Evolutionary conservation across 2,888 invertebrate genomes (phyloP).

Genomic region (Trissolcus brochymenae): DNA sequence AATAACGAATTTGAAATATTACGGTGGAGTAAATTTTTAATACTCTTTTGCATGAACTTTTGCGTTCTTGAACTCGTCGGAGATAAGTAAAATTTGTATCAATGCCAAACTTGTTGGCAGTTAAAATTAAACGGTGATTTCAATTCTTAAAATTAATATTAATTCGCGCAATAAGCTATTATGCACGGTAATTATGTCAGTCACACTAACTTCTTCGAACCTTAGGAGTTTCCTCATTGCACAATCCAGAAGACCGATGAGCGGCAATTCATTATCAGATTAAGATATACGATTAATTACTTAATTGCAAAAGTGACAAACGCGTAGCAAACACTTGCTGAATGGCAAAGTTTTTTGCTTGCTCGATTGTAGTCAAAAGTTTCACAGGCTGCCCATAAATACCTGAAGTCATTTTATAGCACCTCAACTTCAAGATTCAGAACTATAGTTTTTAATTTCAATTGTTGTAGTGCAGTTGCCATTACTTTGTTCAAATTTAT

Average conservation of each 20-base stretch:
- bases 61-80: too few relatives aligned
- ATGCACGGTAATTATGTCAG: constrained; percentile 10
- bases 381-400: constrained; percentile 40
- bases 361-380: constrained; percentile 43
- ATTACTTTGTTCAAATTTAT: constrained; percentile 27
- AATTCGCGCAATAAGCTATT: constrained; percentile 31
- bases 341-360: constrained; percentile 47
- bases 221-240: constrained; percentile 13
- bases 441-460: constrained; percentile 49
- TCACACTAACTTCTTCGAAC: constrained; percentile 17
- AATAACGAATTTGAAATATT: too few relatives aligned
- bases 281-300: constrained; percentile 53
- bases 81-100: neutral
- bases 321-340: constrained; percentile 37
- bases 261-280: constrained; percentile 29
- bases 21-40: too few relatives aligned
- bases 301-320: constrained; percentile 47
- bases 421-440: constrained; percentile 34
- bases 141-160: constrained; percentile 38
- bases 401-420: constrained; percentile 45
- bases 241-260: constrained; percentile 12
- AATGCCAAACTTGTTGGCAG: constrained; percentile 32
- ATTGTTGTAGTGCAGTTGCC: constrained; percentile 49
- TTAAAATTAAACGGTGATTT: constrained; percentile 31
- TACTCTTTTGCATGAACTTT: too few relatives aligned